A percentile compares a stretch with the other conserved stretches of the same genome.
Conservation (phyloP, 2,113 vertebrate species). For the Silurus meridionalis region DNA sequence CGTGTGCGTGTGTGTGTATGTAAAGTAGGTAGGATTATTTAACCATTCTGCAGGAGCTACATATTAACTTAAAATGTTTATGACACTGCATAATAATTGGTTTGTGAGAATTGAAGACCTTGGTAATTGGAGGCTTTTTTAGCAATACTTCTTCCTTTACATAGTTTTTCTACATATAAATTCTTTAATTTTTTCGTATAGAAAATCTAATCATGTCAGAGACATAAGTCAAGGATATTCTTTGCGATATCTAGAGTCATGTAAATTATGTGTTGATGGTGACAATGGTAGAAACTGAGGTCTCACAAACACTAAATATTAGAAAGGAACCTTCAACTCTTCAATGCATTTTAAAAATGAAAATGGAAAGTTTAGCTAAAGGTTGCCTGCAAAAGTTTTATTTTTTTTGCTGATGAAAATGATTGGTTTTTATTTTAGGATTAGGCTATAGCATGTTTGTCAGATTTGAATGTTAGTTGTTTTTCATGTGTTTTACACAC, state of each 20-base stretch:
- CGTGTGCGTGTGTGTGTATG: too few species aligned
- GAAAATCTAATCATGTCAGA: neutral
- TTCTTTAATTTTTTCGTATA: neutral
- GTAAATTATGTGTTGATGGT: neutral
- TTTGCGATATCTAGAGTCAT: neutral
- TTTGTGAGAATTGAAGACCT: neutral
- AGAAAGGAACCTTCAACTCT: neutral
- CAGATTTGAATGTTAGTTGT: neutral
- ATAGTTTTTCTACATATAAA: neutral
- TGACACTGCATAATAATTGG: neutral
- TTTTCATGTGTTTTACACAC: neutral
- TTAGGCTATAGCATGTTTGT: neutral
- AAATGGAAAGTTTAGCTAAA: neutral
- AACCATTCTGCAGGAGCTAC: neutral
- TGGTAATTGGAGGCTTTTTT: neutral
- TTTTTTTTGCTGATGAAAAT: neutral
- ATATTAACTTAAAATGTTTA: neutral
- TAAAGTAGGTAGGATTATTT: neutral
- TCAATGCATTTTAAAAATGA: neutral
- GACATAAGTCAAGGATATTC: neutral
- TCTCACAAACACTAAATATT: neutral
- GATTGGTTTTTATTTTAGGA: neutral
- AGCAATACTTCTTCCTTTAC: neutral
- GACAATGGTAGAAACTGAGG: too few species aligned
- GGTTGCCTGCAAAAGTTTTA: neutral